A percentile compares a stretch with the other conserved stretches of the same genome.
Conservation (phyloP, 2,888 invertebrate species). For the Carabus problematicus region DNA sequence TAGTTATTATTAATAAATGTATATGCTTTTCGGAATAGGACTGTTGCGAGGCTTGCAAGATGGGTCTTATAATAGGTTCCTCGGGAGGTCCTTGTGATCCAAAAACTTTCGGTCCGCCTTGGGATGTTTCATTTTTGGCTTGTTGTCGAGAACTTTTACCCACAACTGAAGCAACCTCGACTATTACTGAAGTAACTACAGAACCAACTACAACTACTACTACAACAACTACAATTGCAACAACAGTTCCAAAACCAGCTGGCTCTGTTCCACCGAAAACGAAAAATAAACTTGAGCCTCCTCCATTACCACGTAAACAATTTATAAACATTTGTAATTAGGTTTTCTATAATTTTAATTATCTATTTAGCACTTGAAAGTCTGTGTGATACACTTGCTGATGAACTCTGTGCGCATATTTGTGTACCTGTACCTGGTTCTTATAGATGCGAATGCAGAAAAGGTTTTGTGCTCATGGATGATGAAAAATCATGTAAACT, state of each 20-base stretch:
- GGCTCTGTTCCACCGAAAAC: slow-evolving; percentile 31
- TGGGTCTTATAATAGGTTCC: slow-evolving; percentile 68
- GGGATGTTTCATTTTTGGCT: slow-evolving; percentile 67
- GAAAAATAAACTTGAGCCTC: slow-evolving; percentile 40
- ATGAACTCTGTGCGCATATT: slow-evolving; percentile 75
- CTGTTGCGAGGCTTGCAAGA: slow-evolving; percentile 71
- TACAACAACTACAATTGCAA: slow-evolving; percentile 43
- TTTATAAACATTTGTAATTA: neutral
- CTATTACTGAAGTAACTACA: slow-evolving; percentile 46
- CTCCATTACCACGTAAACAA: slow-evolving; percentile 44
- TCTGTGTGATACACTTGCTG: slow-evolving; percentile 65
- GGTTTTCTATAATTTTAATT: slow-evolving; percentile 7
- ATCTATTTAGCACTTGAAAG: slow-evolving; percentile 58
- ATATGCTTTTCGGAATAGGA: slow-evolving; percentile 55
- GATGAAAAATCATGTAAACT: slow-evolving; percentile 75
- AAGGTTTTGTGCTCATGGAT: slow-evolving; percentile 71
- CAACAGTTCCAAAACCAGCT: slow-evolving; percentile 26
- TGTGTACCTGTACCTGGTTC: slow-evolving; percentile 78
- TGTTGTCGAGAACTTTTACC: slow-evolving; percentile 65
- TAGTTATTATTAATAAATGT: neutral
- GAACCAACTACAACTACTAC: slow-evolving; percentile 45
- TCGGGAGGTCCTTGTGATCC: slow-evolving; percentile 65
- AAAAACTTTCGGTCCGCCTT: slow-evolving; percentile 63
- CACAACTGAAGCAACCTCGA: slow-evolving; percentile 46
- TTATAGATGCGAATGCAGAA: slow-evolving; percentile 73